These are phyloP conservation scores for Donacobius atricapilla DNA, from an alignment of 2,113 vertebrate species.

Conservation along the genomic window DNA sequence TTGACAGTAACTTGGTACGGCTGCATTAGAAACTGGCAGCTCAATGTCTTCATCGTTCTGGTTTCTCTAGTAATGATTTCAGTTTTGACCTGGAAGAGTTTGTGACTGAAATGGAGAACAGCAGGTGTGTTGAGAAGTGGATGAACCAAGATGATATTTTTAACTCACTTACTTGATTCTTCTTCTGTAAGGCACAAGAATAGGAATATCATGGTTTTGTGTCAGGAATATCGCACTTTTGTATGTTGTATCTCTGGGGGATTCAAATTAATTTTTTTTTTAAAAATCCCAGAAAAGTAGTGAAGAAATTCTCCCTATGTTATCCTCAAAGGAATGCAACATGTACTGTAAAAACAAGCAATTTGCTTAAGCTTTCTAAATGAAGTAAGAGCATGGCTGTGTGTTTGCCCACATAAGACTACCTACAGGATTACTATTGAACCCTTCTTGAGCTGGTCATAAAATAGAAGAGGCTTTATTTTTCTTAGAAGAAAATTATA, in stretches of 20 bases:
- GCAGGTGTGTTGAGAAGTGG: constrained; percentile 54
- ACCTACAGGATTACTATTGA: background rate
- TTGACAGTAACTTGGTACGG: constrained; percentile 70
- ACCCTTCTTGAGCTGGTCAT: background rate
- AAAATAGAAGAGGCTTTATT: constrained; percentile 10
- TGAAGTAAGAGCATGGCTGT: background rate
- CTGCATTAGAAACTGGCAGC: constrained; percentile 65
- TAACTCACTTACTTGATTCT: constrained; percentile 55
- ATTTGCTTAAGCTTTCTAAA: background rate
- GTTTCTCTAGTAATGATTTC: constrained; percentile 64
- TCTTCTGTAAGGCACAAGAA: constrained; percentile 15
- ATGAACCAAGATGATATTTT: constrained; percentile 61
- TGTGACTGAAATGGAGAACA: constrained; percentile 63
- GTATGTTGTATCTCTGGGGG: background rate
- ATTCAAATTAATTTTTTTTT: background rate
- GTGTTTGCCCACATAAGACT: background rate
- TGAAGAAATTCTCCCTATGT: background rate
- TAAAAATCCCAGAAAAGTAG: background rate
- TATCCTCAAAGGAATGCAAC: background rate
- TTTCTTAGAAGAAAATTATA: background rate
- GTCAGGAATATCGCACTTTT: background rate
- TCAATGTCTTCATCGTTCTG: constrained; percentile 61
- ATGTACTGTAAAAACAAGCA: background rate
- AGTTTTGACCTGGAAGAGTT: constrained; percentile 65
- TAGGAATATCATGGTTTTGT: background rate